Base-by-base conservation (phyloP, 2,113 vertebrate genomes). In the Epinephelus fuscoguttatus region DNA sequence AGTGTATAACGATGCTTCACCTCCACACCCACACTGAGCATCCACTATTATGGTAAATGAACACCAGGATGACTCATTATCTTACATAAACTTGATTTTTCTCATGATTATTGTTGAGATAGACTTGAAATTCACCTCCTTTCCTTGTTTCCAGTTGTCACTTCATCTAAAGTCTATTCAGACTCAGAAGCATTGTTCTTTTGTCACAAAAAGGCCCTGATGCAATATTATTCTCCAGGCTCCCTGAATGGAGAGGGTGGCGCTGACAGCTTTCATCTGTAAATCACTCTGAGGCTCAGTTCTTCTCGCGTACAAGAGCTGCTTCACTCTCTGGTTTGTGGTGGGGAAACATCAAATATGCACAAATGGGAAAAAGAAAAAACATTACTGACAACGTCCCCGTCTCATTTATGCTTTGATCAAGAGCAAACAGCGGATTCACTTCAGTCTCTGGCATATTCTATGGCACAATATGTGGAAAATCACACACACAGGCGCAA, bases 251-350 rank as follows among this genome's bases (percentile, higher is more conserved):
- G 70, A n/a, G 66, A 81, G 57, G 61, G 61, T 69, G 82, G 60
- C 18, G 59, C 62, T 78, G 88, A 85, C 82, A 88, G 82, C 89
- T 88, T 93, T 93, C 70, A 93, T 91, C 88, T 86, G 73, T 56
- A 69, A 88, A 85, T 88, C 84, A 76, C 78, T 81, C 18, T 0
- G 60, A 84, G 82, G 70, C 81, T 84, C 75, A 57, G 55, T 82
- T 88, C 81, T 83, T 85, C 75, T 77, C 40, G 49, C 57, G 50
- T 75, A 72, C 73, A 33, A 80, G 72, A 86, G 57, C 78, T 52
- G 74, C 72, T 59, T 77, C 78, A 23, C 66, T 45, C 76, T 52
- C 21, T 42, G 60, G 57, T 84, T 73, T 79, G 42, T 53, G 81
- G 45, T 71, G 72, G 47, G 33, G 75, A 80, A 90, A 80, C 88